These are phyloP conservation scores for Lonchura striata DNA, from an alignment of 2,113 vertebrate genomes.

Conservation along the genomic window DNA sequence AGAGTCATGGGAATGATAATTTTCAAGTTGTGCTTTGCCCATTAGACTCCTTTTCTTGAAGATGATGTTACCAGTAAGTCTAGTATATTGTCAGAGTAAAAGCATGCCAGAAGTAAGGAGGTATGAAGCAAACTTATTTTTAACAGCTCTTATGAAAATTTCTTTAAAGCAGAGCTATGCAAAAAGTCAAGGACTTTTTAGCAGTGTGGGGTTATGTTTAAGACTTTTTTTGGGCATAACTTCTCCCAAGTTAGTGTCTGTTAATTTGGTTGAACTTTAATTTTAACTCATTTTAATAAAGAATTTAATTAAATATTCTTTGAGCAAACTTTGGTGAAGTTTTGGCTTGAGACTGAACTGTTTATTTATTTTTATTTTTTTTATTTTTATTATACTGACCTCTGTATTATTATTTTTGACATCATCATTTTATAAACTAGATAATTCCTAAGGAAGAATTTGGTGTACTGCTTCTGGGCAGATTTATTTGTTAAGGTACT, in stretches of 20 bases:
- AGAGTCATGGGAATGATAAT: background rate
- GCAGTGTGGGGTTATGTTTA: background rate
- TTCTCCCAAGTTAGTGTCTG: background rate
- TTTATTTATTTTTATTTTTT: background rate
- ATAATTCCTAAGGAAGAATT: background rate
- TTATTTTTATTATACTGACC: background rate
- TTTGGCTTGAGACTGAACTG: background rate
- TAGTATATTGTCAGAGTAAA: background rate
- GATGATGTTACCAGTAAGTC: background rate
- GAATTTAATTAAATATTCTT: background rate
- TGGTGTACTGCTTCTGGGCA: background rate
- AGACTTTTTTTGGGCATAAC: background rate
- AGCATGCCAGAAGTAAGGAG: background rate
- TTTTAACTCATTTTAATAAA: background rate
- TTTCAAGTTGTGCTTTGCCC: background rate
- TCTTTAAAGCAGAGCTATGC: background rate
- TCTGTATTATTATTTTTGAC: background rate
- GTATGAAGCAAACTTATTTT: background rate
- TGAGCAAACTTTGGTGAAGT: background rate
- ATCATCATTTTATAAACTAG: background rate
- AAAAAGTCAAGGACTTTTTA: background rate
- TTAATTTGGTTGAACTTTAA: background rate
- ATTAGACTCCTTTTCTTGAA: background rate
- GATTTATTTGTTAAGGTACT: background rate
- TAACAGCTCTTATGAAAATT: background rate